These are phyloP conservation scores for Euura saliciscinereae DNA, from an alignment of 1,140 invertebrate species.

Conservation along the genomic window DNA sequence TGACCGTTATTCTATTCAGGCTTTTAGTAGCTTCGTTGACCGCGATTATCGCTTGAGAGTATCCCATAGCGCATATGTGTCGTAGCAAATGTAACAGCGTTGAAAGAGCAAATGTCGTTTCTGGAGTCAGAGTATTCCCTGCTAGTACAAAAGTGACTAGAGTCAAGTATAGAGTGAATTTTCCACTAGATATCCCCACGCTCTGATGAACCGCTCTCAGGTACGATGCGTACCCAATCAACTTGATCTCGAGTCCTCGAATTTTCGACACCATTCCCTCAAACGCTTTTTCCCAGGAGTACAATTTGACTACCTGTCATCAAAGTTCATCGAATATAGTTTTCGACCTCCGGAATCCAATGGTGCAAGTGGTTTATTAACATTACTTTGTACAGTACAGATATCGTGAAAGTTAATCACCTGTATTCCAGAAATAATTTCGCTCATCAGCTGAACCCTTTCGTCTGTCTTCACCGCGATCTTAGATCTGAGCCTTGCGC, in stretches of 20 bases:
- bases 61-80: too few relatives aligned
- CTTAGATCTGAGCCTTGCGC: slow-evolving; percentile 68
- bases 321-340: not conserved
- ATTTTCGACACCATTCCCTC: slow-evolving; percentile 56
- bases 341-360: not conserved
- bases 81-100: too few relatives aligned
- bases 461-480: too few relatives aligned
- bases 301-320: slow-evolving; percentile 73
- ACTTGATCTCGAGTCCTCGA: slow-evolving; percentile 67
- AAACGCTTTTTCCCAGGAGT: slow-evolving; percentile 72
- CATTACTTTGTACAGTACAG: too few relatives aligned
- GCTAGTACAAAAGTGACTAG: too few relatives aligned
- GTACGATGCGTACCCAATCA: slow-evolving; percentile 71
- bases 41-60: too few relatives aligned
- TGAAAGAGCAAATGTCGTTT: too few relatives aligned
- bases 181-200: not conserved
- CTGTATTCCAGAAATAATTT: slow-evolving; percentile 70
- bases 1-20: too few relatives aligned
- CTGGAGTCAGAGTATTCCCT: too few relatives aligned
- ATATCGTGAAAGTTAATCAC: slow-evolving; percentile 40
- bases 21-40: too few relatives aligned
- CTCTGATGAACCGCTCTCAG: slow-evolving; percentile 73
- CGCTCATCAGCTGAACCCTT: slow-evolving; percentile 62
- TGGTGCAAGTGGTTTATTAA: not conserved
- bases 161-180: too few relatives aligned